A percentile compares a stretch with the other conserved stretches of the same genome.
These are phyloP conservation scores for Caenorhabditis sulstoni DNA, from an alignment of 2,888 invertebrate species.

Conservation along the genomic window DNA sequence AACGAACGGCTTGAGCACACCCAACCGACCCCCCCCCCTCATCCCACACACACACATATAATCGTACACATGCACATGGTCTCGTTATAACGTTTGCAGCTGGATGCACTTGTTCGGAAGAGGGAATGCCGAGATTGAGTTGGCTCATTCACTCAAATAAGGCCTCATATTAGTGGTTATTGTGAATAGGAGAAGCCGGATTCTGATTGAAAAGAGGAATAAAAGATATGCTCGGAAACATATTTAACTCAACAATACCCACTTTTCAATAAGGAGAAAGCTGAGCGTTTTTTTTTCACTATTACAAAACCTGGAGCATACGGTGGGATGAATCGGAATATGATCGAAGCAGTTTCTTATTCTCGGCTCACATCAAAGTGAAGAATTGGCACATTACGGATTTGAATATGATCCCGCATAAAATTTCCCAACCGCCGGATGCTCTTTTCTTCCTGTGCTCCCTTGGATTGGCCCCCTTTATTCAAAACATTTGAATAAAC, in stretches of 20 bases:
- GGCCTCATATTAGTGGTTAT: slow-evolving; percentile 26
- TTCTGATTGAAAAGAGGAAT: slow-evolving; percentile 14
- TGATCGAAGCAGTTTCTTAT: slow-evolving; percentile 29
- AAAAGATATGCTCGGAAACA: slow-evolving; percentile 18
- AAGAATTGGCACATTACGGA: slow-evolving; percentile 40
- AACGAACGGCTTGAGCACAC: slow-evolving; percentile 19
- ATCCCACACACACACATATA: neutral
- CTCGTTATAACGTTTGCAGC: neutral
- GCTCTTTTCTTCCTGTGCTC: slow-evolving; percentile 2
- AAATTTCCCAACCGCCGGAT: slow-evolving; percentile 48
- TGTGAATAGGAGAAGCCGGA: slow-evolving; percentile 15
- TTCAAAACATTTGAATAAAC: slow-evolving; percentile 52
- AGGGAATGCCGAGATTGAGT: slow-evolving; percentile 8
- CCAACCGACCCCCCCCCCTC: too few relatives aligned
- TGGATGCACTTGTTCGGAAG: slow-evolving; percentile 8
- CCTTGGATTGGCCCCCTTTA: slow-evolving; percentile 8
- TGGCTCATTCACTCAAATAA: slow-evolving; percentile 27
- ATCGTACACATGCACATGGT: neutral
- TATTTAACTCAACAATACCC: slow-evolving; percentile 27
- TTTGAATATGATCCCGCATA: slow-evolving; percentile 49
- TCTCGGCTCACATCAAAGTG: slow-evolving; percentile 61
- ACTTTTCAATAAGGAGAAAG: neutral
- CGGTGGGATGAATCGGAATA: slow-evolving; percentile 2
- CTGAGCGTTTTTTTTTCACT: too few relatives aligned
- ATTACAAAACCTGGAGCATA: neutral